A percentile compares a stretch with the other conserved stretches of the same genome.
These are phyloP conservation scores for Rhabdornis inornatus DNA, from an alignment of 2,113 vertebrate species.

Conservation along the genomic window DNA sequence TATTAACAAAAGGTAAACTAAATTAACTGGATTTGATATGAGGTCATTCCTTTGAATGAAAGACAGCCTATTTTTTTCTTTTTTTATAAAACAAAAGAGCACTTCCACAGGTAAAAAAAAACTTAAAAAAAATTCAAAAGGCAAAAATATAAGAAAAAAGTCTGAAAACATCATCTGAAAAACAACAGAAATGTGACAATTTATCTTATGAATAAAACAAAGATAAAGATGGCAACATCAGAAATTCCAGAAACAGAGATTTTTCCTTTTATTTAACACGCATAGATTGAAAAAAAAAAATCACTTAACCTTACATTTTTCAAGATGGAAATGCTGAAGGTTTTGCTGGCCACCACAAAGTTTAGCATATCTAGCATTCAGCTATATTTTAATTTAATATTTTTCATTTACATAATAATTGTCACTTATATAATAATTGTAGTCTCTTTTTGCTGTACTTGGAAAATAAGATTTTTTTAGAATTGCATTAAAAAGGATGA, in stretches of 20 bases:
- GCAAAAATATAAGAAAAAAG: neutral
- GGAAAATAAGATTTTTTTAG: neutral
- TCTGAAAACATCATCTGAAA: neutral
- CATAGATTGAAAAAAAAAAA: neutral
- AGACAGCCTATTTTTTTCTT: neutral
- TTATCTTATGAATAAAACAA: neutral
- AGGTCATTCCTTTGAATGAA: neutral
- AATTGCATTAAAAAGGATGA: neutral
- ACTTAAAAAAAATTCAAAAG: too few relatives aligned
- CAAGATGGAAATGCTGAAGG: neutral
- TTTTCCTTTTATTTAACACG: neutral
- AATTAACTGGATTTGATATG: neutral
- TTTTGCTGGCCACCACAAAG: neutral
- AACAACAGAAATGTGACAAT: neutral
- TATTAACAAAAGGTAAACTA: neutral
- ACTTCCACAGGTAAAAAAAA: neutral
- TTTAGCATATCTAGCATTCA: neutral
- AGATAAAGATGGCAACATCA: neutral
- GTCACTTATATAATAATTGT: neutral
- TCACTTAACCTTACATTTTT: neutral
- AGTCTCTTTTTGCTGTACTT: neutral
- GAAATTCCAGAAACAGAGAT: neutral
- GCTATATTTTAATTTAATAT: neutral
- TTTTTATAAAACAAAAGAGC: neutral
- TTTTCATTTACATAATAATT: neutral